A percentile compares a stretch with the other conserved stretches of the same genome.
phyloP scores from a whole-genome alignment of 2,888 invertebrate genomes.

The Trachelus troglodyta region DNA sequence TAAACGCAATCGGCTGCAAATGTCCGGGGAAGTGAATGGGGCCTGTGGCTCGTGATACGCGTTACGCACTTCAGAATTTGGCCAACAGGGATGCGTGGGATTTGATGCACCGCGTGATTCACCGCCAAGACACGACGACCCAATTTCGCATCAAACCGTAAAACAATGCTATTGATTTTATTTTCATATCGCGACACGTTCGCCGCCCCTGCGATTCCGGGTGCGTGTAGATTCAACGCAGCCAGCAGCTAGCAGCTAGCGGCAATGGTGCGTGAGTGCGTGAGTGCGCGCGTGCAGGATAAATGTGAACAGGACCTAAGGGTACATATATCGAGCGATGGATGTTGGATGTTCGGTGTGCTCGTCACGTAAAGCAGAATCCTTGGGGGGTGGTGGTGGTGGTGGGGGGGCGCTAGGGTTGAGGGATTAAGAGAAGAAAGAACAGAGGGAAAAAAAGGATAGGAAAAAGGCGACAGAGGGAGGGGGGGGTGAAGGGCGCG shows the following conservation, averaged over 20 bases:
- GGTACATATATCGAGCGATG: conserved; percentile 63
- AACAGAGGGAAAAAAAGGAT: conserved; percentile 23
- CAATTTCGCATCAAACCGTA: conserved; percentile 58
- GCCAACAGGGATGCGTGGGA: too few relatives aligned
- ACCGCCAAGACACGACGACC: conserved; percentile 37
- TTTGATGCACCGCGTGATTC: too few relatives aligned
- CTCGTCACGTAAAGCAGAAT: conserved; percentile 59
- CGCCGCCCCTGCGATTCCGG: conserved; percentile 31
- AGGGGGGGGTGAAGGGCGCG: not conserved
- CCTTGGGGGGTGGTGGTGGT: conserved; percentile 21
- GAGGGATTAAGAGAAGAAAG: conserved; percentile 35
- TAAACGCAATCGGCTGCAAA: too few relatives aligned
- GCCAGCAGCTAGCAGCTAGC: not conserved
- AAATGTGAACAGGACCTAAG: conserved; percentile 39
- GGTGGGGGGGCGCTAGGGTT: not conserved
- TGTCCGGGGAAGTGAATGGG: too few relatives aligned
- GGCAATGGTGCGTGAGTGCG: not conserved
- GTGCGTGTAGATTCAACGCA: conserved; percentile 19
- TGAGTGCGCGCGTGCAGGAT: conserved; percentile 12
- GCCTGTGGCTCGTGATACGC: too few relatives aligned
- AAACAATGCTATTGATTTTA: conserved; percentile 66
- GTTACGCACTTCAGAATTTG: too few relatives aligned
- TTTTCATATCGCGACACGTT: conserved; percentile 57
- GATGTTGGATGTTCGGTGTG: conserved; percentile 61
- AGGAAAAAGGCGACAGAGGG: not conserved